These are phyloP conservation scores for Drosophila anomelani DNA, from an alignment of 2,888 invertebrate genomes.

Conservation along the genomic window DNA sequence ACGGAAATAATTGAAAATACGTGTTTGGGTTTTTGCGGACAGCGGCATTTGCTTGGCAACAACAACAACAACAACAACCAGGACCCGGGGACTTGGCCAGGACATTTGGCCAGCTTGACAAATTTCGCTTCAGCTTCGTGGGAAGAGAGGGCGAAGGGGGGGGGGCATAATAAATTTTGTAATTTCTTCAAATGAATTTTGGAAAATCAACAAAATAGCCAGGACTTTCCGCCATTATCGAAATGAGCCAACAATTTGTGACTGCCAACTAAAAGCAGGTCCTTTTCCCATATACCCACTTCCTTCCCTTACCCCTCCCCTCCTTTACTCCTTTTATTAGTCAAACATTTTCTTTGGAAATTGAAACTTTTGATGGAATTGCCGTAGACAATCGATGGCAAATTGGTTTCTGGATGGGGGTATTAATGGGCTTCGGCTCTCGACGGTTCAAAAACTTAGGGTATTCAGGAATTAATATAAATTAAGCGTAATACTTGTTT, in stretches of 20 bases:
- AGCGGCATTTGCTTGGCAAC: conserved; percentile 66
- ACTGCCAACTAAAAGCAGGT: conserved; percentile 7
- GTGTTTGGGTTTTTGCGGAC: conserved; percentile 80
- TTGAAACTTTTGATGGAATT: conserved; percentile 25
- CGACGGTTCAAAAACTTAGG: neutral
- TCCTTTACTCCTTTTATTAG: neutral
- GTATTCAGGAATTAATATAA: conserved; percentile 1
- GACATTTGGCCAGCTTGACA: conserved; percentile 60
- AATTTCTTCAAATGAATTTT: conserved; percentile 71
- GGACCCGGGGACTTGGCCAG: conserved; percentile 28
- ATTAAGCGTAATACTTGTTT: neutral
- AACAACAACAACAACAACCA: conserved; percentile 56
- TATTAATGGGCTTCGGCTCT: conserved; percentile 11
- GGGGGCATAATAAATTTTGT: conserved; percentile 68
- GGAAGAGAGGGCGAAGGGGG: no score
- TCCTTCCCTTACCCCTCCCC: neutral
- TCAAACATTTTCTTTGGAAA: conserved; percentile 27
- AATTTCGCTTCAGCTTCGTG: conserved; percentile 54
- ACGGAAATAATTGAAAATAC: conserved; percentile 82
- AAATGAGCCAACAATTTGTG: conserved; percentile 44
- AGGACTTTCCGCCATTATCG: conserved; percentile 29
- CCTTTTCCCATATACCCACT: neutral
- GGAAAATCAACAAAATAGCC: conserved; percentile 47
- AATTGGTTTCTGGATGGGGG: conserved; percentile 10
- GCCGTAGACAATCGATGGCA: conserved; percentile 28